Evolutionary conservation across 2,888 invertebrate genomes (phyloP), one percentile per base, ranked within the genome.

Genomic region (Drosophila picticornis): DNA sequence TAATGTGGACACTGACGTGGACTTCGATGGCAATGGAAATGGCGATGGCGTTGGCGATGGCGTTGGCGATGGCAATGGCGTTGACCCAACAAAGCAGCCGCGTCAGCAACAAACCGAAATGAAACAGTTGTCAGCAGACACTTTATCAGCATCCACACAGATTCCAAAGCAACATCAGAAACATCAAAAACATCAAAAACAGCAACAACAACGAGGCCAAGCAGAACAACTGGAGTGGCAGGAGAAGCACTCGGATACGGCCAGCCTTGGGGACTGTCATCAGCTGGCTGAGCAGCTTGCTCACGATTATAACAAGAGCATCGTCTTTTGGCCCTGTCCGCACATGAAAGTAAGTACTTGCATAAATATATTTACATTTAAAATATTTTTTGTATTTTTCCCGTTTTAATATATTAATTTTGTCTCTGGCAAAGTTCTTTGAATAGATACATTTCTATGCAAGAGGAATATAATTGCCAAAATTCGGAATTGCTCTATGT

Each of bases 251-350:
- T 57, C 34, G 34, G 59, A 73, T 59, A 72, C 66, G 76, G 78
- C 66, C 71, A 87, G 68, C 69, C 74, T 89, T 71, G 91, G 90
- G 62, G 91, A 92, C 80, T 93, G 93, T 84, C 92, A 93, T 84
- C 92, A 92, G 77, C 86, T 93, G 81, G 86, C 90, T 56, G 91
- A 93, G 70, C 90, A 91, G 82, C 88, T 93, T 70, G 90, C 92
- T 63, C 88, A 83, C 68, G 91, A 92, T 76, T 93, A 91, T 74
- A 92, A 93, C 77, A 93, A 93, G 81, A 92, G 91, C 65, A 86
- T 93, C 53, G 84, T 93, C 43, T 87, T 93, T 55, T 93, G 93
- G 93, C 93, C 93, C 61, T 93, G 93, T 83, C 92, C 93, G 40
- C 90, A 84, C 72, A 93, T 93, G 92, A 93, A 92, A 89, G 93